A percentile compares a stretch with the other conserved stretches of the same genome.
phyloP scores from a whole-genome alignment of 2,888 invertebrate genomes.

The Subacronicta megacephala region DNA sequence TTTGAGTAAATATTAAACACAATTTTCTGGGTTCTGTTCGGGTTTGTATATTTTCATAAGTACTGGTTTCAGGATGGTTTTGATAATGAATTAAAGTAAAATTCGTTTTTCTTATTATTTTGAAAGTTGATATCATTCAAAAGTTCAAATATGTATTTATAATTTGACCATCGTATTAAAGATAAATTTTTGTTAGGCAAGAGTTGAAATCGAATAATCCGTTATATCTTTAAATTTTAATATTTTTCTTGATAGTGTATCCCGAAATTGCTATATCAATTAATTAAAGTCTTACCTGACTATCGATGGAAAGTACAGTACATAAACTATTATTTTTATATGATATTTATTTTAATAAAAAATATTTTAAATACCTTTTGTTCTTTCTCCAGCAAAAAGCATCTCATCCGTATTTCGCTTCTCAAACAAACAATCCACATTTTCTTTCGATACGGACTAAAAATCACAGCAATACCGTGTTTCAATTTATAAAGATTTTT shows the following conservation, averaged over 20 bases:
- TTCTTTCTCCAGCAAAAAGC: background rate
- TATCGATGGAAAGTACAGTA: too few species aligned
- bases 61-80: slow-evolving; percentile 8
- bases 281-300: background rate
- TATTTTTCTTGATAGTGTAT: too few species aligned
- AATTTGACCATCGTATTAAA: too few species aligned
- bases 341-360: background rate
- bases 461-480: slow-evolving; percentile 11
- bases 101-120: slow-evolving; percentile 37
- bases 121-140: background rate
- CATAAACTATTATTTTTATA: too few species aligned
- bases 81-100: slow-evolving; percentile 6
- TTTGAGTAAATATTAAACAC: slow-evolving; percentile 14
- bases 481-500: background rate
- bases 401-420: background rate
- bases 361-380: background rate
- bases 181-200: too few species aligned
- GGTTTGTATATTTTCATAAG: too few species aligned
- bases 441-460: slow-evolving; percentile 2
- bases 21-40: slow-evolving; percentile 10
- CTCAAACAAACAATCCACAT: slow-evolving; percentile 1
- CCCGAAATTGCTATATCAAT: too few species aligned
- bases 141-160: too few species aligned
- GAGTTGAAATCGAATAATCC: too few species aligned
- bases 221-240: too few species aligned